Evolutionary conservation across 2,113 vertebrate species (phyloP), one percentile per base, ranked within the genome.

Genomic region (Nothobranchius kuhntae): DNA sequence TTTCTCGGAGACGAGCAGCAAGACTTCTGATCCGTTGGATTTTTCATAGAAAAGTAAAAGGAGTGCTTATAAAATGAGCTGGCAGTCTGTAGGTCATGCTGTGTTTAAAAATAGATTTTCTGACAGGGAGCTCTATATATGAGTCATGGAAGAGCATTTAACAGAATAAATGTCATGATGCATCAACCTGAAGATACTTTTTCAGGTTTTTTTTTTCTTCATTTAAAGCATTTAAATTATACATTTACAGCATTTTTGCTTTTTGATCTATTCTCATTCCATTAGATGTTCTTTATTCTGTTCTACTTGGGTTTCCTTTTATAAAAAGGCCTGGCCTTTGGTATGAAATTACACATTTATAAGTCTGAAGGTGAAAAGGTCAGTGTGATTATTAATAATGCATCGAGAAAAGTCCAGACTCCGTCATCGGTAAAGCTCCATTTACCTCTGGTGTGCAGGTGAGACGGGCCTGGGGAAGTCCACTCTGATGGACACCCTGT

Each of bases 401-500:
- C 30, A 30, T 30, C 30, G 30, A 30, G 30, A 30, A 30, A 30
- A 30, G 30, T 30, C 2, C 30, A 30, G 30, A 30, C 30, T 30
- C 30, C 30, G 21, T 21, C 21, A 30, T 30, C 30, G 30, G 2
- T 30, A 4, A 30, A 30, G 30, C 30, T 30, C 4, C 4, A 30
- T 30, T 47, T 59, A 30, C 65, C 42, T 57, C 36, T 84, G 60
- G 61, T 42, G 79, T 73, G 48, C 55, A 99, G 98, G 98, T 14
- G 98, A 99, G 91, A 99, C 96, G 0, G 98, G 98, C 48, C 93
- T 99, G 78, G 98, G 98, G 50, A 99, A 98, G 84, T 98, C 97
- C 48, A 99, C 96, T 13, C 92, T 99, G 56, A 98, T 99, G 96
- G 97, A 99, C 83, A 98, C 97, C 0, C 91, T 99, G 88, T 99